phyloP scores from a whole-genome alignment of 2,888 invertebrate genomes.

The Caenorhabditis sp. region DNA sequence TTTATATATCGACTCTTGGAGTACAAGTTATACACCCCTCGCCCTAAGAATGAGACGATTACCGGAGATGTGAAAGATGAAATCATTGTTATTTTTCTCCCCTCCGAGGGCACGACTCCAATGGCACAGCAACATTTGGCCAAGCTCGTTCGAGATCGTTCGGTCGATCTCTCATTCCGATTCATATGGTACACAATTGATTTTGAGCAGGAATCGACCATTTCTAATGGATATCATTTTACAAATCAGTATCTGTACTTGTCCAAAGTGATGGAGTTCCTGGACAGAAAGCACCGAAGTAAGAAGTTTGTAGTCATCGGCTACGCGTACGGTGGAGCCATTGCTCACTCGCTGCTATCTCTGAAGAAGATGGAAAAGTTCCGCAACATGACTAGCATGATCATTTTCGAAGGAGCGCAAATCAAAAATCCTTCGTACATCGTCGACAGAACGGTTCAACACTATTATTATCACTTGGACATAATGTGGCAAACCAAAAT shows the following conservation, averaged over 20 bases:
- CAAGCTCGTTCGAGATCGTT: neutral
- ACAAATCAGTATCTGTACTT: conserved; percentile 77
- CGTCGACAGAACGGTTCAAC: neutral
- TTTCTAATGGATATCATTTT: neutral
- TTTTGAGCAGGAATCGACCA: neutral
- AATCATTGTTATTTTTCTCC: neutral
- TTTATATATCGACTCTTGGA: neutral
- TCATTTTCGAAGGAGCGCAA: conserved; percentile 51
- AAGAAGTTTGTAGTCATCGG: conserved; percentile 60
- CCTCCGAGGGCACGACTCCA: neutral
- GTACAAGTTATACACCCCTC: neutral
- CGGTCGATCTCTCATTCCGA: neutral
- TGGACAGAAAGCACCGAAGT: neutral
- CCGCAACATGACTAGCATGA: conserved; percentile 21
- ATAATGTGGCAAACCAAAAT: neutral
- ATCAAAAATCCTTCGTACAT: neutral
- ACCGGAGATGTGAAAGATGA: neutral
- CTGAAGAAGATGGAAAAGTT: neutral
- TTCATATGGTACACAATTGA: neutral
- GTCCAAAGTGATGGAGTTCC: conserved; percentile 90
- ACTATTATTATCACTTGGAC: neutral
- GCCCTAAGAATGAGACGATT: too few species aligned
- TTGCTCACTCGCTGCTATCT: conserved; percentile 37
- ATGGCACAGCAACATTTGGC: neutral
- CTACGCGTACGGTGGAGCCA: conserved; percentile 68